Conservation (phyloP, 2,113 vertebrate genomes). For the Ascaphus truei region DNA sequence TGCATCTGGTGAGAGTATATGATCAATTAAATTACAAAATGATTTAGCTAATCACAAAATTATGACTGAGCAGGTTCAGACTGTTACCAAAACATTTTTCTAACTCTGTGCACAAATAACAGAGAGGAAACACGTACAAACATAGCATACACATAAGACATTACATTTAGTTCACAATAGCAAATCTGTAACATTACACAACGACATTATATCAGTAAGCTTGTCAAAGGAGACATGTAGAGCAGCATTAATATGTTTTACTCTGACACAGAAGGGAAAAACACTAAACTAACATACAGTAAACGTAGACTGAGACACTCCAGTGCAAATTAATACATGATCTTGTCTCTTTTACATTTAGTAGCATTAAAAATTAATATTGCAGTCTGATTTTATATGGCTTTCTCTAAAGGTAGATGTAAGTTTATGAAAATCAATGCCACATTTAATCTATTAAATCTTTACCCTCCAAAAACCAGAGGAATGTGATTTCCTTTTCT, state of each 20-base stretch:
- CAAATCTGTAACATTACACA: conserved; percentile 50
- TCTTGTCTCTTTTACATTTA: conserved; percentile 45
- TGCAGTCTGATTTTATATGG: conserved; percentile 72
- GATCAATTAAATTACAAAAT: conserved; percentile 56
- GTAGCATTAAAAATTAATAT: conserved; percentile 57
- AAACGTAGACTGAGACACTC: conserved; percentile 54
- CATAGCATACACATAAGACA: conserved; percentile 63
- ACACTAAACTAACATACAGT: conserved; percentile 38
- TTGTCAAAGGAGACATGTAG: conserved; percentile 43
- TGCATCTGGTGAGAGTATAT: conserved; percentile 66
- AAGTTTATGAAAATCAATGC: conserved; percentile 50
- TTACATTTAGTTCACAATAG: conserved; percentile 73
- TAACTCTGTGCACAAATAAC: conserved; percentile 59
- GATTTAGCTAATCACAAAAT: conserved; percentile 58
- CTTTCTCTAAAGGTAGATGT: conserved; percentile 68
- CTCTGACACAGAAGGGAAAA: conserved; percentile 31
- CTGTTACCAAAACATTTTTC: conserved; percentile 64
- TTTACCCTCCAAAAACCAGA: conserved; percentile 43
- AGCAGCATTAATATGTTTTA: conserved; percentile 43
- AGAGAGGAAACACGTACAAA: conserved; percentile 49
- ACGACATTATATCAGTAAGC: conserved; percentile 44
- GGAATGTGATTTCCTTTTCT: conserved; percentile 23
- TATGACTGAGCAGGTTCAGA: conserved; percentile 41
- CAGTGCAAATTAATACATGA: conserved; percentile 42
- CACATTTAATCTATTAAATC: conserved; percentile 32